A percentile compares a stretch with the other conserved stretches of the same genome.
These are phyloP conservation scores for Andricus quercusramuli DNA, from an alignment of 2,888 invertebrate species.

Conservation along the genomic window DNA sequence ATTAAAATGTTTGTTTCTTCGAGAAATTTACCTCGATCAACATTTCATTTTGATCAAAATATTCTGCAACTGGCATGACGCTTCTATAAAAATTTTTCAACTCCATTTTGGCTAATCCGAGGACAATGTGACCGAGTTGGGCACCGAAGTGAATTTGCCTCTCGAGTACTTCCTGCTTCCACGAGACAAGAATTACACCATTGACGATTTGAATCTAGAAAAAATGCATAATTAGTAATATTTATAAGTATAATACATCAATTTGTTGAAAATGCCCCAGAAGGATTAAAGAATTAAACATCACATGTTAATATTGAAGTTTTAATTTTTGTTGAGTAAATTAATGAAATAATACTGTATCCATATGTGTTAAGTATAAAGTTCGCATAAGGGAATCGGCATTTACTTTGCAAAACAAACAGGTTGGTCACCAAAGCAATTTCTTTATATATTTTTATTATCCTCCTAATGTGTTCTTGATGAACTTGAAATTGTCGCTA, in stretches of 20 bases:
- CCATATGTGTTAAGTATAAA: no score
- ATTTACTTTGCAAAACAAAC: not conserved
- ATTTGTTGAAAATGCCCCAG: not conserved
- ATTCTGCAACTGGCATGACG: constrained; percentile 94
- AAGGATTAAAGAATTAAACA: no score
- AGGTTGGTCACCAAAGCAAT: not conserved
- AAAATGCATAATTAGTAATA: not conserved
- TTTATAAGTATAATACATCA: not conserved
- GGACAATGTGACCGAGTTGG: constrained; percentile 90
- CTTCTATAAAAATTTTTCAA: constrained; percentile 92
- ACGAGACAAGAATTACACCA: constrained; percentile 91
- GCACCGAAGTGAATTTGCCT: constrained; percentile 95
- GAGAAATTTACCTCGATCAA: constrained; percentile 82
- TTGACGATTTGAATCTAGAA: constrained; percentile 92
- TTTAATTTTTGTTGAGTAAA: no score
- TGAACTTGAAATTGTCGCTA: constrained; percentile 1
- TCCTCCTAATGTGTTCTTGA: not conserved
- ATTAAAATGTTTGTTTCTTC: not conserved
- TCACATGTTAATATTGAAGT: no score
- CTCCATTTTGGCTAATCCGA: constrained; percentile 92
- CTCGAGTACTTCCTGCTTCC: constrained; percentile 92
- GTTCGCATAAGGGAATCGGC: no score
- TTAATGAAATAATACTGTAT: no score
- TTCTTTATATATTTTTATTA: not conserved
- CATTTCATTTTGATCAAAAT: constrained; percentile 93